A percentile compares a stretch with the other conserved stretches of the same genome.
Conservation (phyloP, 2,888 invertebrate species). For the Troides aeacus region DNA sequence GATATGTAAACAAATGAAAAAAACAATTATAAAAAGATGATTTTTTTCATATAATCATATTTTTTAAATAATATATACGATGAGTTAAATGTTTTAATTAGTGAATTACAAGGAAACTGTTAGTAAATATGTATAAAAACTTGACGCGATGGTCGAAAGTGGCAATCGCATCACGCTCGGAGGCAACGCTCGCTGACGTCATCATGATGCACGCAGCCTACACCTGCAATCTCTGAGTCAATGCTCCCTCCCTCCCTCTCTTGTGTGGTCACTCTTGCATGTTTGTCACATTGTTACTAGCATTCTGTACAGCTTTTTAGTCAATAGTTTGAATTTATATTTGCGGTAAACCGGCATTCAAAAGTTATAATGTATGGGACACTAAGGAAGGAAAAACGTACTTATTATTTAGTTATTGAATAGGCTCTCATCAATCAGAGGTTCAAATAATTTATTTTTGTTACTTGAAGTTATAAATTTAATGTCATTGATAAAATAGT, state of each 20-base stretch:
- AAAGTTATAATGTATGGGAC: neutral
- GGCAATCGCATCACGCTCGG: conserved; percentile 29
- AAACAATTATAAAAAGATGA: too few relatives aligned
- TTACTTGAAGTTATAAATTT: too few relatives aligned
- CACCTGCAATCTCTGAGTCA: conserved; percentile 52
- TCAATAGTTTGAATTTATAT: conserved; percentile 3
- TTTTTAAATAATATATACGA: neutral
- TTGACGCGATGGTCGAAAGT: neutral
- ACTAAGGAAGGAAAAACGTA: neutral
- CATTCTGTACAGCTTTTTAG: conserved; percentile 13
- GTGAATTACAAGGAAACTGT: neutral
- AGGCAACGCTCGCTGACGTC: conserved; percentile 54
- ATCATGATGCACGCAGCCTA: conserved; percentile 40
- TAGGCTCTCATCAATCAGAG: too few relatives aligned
- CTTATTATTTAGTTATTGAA: too few relatives aligned
- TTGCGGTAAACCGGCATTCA: neutral
- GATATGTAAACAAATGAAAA: too few relatives aligned
- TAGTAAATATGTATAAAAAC: neutral
- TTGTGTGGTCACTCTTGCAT: conserved; percentile 14
- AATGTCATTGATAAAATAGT: too few relatives aligned
- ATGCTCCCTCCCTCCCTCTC: conserved; percentile 43
- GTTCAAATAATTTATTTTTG: too few relatives aligned
- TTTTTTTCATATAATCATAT: too few relatives aligned
- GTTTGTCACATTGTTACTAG: conserved; percentile 21
- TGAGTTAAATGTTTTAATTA: neutral